These are phyloP conservation scores for Bugulina stolonifera DNA, from an alignment of 2,888 invertebrate species.

Conservation along the genomic window DNA sequence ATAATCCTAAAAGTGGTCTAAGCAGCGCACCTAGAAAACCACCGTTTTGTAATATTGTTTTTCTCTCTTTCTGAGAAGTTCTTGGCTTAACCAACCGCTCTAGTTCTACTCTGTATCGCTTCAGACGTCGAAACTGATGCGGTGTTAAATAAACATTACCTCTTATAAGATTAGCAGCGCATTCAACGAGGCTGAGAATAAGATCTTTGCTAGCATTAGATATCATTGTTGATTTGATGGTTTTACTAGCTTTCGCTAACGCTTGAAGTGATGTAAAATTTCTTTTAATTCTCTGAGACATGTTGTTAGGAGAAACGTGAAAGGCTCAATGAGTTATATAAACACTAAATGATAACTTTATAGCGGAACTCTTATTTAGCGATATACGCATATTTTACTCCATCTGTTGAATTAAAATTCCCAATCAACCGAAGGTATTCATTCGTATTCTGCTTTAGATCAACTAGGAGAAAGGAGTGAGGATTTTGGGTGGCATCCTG, in stretches of 20 bases:
- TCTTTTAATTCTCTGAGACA: constrained; percentile 5
- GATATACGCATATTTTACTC: no score
- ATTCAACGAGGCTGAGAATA: background rate
- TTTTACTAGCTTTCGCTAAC: background rate
- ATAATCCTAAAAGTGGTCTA: background rate
- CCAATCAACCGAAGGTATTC: background rate
- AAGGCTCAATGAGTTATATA: no score
- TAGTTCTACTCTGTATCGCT: background rate
- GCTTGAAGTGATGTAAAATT: background rate
- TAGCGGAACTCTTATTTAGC: no score
- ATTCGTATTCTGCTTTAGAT: background rate
- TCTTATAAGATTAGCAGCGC: background rate
- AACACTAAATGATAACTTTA: no score
- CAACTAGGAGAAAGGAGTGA: background rate
- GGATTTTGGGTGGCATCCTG: background rate
- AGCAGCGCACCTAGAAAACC: background rate
- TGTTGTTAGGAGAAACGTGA: no score
- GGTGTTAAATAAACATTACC: background rate
- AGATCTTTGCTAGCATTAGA: background rate
- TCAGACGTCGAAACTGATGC: background rate
- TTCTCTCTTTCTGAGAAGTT: background rate
- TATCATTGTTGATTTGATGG: background rate
- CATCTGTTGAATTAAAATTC: background rate
- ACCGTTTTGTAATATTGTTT: background rate
- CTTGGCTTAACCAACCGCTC: background rate